Conservation (phyloP, 37 sponge, comb jelly and placozoan species). For the Spongilla lacustris region DNA sequence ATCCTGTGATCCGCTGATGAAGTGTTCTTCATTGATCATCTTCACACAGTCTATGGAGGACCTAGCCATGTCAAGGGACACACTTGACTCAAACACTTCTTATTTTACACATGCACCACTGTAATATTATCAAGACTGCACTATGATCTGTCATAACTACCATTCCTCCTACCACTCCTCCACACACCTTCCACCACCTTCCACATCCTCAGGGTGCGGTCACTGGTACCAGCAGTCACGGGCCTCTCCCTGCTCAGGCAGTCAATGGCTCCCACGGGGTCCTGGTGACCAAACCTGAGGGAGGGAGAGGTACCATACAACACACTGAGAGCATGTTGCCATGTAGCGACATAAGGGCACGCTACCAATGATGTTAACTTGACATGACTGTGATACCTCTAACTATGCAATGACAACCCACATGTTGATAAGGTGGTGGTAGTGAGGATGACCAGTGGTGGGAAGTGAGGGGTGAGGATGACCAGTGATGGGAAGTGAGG, state of each 20-base stretch:
- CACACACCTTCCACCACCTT: constrained; percentile 79
- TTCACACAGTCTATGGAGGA: constrained; percentile 87
- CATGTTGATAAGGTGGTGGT: too few species aligned
- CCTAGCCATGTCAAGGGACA: constrained; percentile 18
- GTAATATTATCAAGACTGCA: background rate
- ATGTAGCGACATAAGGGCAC: too few species aligned
- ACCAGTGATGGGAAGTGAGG: too few species aligned
- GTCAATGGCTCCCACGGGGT: constrained; percentile 87
- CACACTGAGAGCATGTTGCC: too few species aligned
- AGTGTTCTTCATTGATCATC: constrained; percentile 87
- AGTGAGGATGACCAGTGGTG: too few species aligned
- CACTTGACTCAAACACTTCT: too few species aligned
- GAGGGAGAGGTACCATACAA: too few species aligned
- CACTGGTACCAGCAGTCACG: constrained; percentile 87
- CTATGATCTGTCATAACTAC: constrained; percentile 14
- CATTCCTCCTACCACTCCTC: background rate
- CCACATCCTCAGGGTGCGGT: constrained; percentile 88
- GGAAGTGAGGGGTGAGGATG: too few species aligned
- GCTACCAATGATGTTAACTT: too few species aligned
- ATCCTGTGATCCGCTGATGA: constrained; percentile 92
- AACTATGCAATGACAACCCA: too few species aligned
- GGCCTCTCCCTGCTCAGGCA: constrained; percentile 88
- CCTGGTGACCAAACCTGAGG: constrained; percentile 93
- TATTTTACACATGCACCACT: too few species aligned
- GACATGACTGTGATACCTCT: too few species aligned